Conservation (phyloP, 2,797 vertebrate genomes). For the Sphaeramia orbicularis region DNA sequence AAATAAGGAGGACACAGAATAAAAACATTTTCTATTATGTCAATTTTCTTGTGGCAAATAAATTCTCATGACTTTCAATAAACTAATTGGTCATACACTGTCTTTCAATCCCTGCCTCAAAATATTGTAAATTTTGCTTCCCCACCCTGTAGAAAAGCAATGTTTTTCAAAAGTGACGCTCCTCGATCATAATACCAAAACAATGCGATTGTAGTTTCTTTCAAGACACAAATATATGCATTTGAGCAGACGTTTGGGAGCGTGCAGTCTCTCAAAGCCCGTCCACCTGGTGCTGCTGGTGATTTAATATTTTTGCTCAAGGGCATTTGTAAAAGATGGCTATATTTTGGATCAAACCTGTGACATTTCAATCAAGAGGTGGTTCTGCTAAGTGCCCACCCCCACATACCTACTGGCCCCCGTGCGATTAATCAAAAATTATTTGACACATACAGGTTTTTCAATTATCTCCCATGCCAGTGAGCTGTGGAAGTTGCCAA, state of each 20-base stretch:
- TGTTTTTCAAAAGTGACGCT: conserved; percentile 13
- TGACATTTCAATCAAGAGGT: conserved; percentile 57
- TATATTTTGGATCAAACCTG: conserved; percentile 56
- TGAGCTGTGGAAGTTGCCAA: conserved; percentile 31
- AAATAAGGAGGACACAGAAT: no score
- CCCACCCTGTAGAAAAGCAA: conserved; percentile 7
- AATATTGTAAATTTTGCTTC: no score
- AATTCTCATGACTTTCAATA: no score
- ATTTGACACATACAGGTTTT: conserved; percentile 59
- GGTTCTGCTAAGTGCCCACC: conserved; percentile 40
- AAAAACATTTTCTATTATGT: no score
- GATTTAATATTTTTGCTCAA: conserved; percentile 48
- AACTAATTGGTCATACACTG: no score
- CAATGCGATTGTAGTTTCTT: conserved; percentile 41
- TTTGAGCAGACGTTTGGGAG: conserved; percentile 16
- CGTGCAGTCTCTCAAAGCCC: neutral
- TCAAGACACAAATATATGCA: conserved; percentile 28
- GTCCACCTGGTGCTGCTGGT: conserved; percentile 21
- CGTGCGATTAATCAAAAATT: conserved; percentile 65
- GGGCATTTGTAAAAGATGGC: conserved; percentile 47
- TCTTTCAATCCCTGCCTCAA: no score
- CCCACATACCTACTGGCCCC: conserved; percentile 41
- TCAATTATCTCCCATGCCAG: conserved; percentile 54
- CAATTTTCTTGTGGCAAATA: no score
- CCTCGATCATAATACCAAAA: conserved; percentile 24